Percentiles rank a stretch among this genome's conserved stretches.
Conservation (phyloP, 2,113 vertebrate species). For the Lagenorhynchus albirostris region DNA sequence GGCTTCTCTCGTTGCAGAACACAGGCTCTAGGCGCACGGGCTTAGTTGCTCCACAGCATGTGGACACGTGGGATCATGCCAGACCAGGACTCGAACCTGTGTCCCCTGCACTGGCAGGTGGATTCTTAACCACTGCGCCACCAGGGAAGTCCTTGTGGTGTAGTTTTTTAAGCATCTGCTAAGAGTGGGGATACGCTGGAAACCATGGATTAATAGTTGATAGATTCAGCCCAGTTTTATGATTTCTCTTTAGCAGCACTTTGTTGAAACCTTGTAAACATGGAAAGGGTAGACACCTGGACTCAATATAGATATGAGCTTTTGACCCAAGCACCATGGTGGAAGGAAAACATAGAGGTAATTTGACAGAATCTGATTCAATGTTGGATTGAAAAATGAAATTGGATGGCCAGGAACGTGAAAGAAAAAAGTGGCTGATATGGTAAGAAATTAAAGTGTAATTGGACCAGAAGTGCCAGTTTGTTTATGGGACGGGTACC, state of each 20-base stretch:
- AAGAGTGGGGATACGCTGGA: not conserved
- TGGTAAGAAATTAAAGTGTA: not conserved
- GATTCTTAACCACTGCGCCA: too few species aligned
- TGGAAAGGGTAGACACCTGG: not conserved
- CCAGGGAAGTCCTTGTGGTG: not conserved
- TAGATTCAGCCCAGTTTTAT: not conserved
- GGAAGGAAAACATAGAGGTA: not conserved
- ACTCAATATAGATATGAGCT: not conserved
- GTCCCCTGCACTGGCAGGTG: too few species aligned
- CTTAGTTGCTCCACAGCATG: too few species aligned
- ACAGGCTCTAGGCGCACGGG: too few species aligned
- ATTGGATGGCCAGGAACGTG: not conserved
- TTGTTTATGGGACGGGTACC: not conserved
- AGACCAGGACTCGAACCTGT: too few species aligned
- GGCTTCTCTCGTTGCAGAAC: fast-evolving
- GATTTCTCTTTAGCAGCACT: not conserved
- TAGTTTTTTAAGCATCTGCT: not conserved
- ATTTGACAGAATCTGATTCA: not conserved
- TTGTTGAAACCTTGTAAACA: not conserved
- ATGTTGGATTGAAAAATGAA: not conserved
- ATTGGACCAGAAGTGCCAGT: not conserved
- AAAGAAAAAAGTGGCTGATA: not conserved
- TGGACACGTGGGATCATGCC: too few species aligned
- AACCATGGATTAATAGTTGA: not conserved
- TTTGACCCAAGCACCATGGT: not conserved